phyloP scores from a whole-genome alignment of 2,113 vertebrate species.

The Irena cyanogastra region DNA sequence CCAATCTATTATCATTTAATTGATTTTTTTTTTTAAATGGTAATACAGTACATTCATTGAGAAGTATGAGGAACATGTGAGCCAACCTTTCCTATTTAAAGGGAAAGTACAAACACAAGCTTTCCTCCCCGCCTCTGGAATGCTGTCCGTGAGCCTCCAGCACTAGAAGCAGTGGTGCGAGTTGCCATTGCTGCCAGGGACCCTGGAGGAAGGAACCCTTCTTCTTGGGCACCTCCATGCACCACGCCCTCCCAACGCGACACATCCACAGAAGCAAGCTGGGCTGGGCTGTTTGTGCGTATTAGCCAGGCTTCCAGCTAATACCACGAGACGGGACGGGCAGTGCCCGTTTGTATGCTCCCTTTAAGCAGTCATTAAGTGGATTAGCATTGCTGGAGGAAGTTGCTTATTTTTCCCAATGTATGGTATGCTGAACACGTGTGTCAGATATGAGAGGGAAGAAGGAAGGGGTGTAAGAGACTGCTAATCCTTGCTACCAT shows the following conservation, averaged over 20 bases:
- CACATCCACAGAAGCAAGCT: not conserved
- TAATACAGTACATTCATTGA: slow-evolving; percentile 99
- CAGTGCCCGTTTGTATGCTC: slow-evolving; percentile 65
- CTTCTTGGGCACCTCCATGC: not conserved
- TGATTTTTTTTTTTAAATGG: slow-evolving; percentile 85
- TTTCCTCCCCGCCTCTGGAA: slow-evolving; percentile 39
- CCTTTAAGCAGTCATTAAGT: slow-evolving; percentile 82
- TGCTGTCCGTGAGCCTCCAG: slow-evolving; percentile 19
- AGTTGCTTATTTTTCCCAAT: slow-evolving; percentile 44
- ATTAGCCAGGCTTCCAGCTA: slow-evolving; percentile 36
- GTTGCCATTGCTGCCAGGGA: not conserved
- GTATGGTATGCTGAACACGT: slow-evolving; percentile 64
- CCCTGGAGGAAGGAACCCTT: not conserved
- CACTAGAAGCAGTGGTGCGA: not conserved
- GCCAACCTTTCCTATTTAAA: slow-evolving; percentile 81
- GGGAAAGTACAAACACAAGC: slow-evolving; percentile 73
- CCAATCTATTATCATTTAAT: slow-evolving; percentile 92
- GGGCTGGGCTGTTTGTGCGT: slow-evolving; percentile 35
- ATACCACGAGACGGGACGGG: not conserved
- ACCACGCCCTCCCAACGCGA: not conserved
- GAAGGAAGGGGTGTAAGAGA: slow-evolving; percentile 62
- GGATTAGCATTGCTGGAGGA: slow-evolving; percentile 50
- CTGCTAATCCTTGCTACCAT: slow-evolving; percentile 84
- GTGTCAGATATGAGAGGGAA: slow-evolving; percentile 62
- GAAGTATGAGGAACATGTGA: slow-evolving; percentile 83